phyloP scores from a whole-genome alignment of 1,140 invertebrate genomes.

The Zaprionus taronus region DNA sequence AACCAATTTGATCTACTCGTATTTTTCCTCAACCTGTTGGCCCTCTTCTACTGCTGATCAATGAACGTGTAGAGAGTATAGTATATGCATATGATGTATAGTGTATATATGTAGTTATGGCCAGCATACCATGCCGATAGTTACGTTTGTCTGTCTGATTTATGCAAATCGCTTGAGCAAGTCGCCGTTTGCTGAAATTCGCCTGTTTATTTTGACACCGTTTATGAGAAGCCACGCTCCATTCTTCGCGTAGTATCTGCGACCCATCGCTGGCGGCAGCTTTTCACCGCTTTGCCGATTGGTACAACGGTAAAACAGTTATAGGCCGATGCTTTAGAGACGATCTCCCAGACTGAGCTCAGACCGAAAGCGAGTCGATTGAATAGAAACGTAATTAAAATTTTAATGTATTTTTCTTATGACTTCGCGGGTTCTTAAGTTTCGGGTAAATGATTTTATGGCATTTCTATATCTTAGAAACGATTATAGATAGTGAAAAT shows the following conservation, averaged over 20 bases:
- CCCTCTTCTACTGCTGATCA: constrained; percentile 9
- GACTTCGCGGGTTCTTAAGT: background rate
- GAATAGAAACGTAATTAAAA: background rate
- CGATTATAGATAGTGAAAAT: background rate
- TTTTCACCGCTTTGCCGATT: constrained; percentile 45
- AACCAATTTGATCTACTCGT: constrained; percentile 55
- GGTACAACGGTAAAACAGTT: constrained; percentile 42
- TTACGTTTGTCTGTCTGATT: constrained; percentile 5
- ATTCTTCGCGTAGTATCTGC: constrained; percentile 6
- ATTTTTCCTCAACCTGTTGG: constrained; percentile 25
- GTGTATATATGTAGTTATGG: background rate
- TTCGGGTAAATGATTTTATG: background rate
- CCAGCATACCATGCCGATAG: background rate
- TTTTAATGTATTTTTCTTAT: background rate
- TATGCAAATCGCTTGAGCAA: constrained; percentile 58
- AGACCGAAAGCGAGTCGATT: background rate
- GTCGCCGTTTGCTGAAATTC: constrained; percentile 50
- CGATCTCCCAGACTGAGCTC: background rate
- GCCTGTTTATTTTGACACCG: constrained; percentile 42
- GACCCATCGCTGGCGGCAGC: constrained; percentile 27
- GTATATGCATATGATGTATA: background rate
- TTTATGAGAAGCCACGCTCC: constrained; percentile 19
- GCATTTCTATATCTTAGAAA: background rate
- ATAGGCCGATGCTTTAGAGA: constrained; percentile 28
- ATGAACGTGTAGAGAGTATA: background rate